Conservation (phyloP, 2,888 invertebrate species). For the Phyto melanocephala region DNA sequence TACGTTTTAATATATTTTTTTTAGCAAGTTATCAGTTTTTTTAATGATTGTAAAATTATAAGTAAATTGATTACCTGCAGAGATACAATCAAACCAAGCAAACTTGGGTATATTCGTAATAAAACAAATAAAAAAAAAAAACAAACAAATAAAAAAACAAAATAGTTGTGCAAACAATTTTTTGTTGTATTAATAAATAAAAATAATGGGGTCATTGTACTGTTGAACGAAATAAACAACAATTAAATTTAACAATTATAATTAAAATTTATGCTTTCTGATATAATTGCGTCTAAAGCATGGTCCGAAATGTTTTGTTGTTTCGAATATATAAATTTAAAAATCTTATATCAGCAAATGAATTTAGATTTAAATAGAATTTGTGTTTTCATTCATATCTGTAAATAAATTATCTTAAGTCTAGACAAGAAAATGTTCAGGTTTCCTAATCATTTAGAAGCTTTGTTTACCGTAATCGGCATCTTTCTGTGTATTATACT, state of each 20-base stretch:
- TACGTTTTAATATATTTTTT: constrained; percentile 12
- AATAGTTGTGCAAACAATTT: constrained; percentile 27
- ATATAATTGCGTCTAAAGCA: background rate
- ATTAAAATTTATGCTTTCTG: background rate
- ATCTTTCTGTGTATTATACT: too few relatives aligned
- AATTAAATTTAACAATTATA: constrained; percentile 18
- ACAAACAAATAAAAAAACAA: too few relatives aligned
- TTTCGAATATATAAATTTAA: too few relatives aligned
- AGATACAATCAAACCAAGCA: constrained; percentile 17
- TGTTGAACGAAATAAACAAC: constrained; percentile 28
- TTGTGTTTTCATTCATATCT: too few relatives aligned
- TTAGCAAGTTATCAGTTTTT: constrained; percentile 1
- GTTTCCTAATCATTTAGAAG: too few relatives aligned
- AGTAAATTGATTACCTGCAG: constrained; percentile 13
- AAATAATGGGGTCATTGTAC: constrained; percentile 53
- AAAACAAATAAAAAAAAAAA: too few relatives aligned
- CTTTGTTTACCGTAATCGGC: too few relatives aligned
- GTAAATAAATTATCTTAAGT: too few relatives aligned
- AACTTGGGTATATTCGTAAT: constrained; percentile 19
- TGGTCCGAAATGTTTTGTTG: too few relatives aligned
- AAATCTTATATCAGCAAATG: too few relatives aligned
- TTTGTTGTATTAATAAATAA: background rate
- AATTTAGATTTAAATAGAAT: too few relatives aligned
- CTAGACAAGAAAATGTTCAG: too few relatives aligned
- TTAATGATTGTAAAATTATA: background rate